Base-by-base conservation (phyloP, 92 coral and sea anemone genomes). In the Virgularia gustaviana region DNA sequence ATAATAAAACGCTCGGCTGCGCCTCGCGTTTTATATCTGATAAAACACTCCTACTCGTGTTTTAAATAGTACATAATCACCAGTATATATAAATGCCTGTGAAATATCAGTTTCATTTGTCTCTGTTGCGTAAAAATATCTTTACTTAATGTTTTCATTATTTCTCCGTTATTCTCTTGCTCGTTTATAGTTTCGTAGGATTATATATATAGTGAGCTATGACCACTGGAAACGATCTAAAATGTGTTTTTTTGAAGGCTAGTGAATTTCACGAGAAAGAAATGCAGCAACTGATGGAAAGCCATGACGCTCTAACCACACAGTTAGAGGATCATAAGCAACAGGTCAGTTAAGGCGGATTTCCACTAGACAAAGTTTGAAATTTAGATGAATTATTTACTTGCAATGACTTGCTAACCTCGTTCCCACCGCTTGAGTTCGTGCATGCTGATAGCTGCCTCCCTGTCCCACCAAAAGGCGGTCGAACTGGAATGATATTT, bases 201-300 rank as follows among this genome's bases (percentile, higher is more conserved):
- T 8, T 39, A 39, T 39, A 39, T 39, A 39, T 39, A 39, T 15
- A 39, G 15, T 39, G 15, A 7, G 8, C 33, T 20, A 1, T 36
- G 15, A 16, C 16, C 20, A 57, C n/a, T 25, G 12, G 13, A 39
- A 56, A 12, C 49, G 24, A 24, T 28, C 53, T 11, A 61, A 61
- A 33, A 11, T 15, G 9, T 15, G 13, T 54, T 29, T 39, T 24
- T 57, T 61, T 63, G 29, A 47, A 94, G 99, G 90, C 85, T 89
- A 64, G 81, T 1, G 96, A 94, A 70, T 94, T 89, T 72, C 96
- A 94, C 74, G 80, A 87, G 57, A 94, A 94, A 72, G 99, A 94
- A 51, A 85, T 78, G 24, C 87, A 84, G 24, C 91, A 89, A 62
- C 76, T 94, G 36, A 33, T 62, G 38, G 90, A 71, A 36, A 83